Conservation (phyloP, 2,888 invertebrate species). For the Diogma glabrata region DNA sequence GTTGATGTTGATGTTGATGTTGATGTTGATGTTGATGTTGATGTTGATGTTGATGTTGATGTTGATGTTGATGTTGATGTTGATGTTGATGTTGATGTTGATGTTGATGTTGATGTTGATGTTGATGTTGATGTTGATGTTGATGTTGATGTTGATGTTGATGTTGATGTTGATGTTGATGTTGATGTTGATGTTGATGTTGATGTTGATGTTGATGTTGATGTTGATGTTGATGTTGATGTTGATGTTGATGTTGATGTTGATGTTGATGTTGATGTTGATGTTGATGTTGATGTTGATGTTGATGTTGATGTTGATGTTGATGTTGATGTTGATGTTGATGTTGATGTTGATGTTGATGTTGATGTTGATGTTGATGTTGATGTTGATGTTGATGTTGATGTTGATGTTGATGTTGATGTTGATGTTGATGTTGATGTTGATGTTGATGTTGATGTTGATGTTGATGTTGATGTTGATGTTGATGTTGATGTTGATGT, state of each 20-base stretch:
- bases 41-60: conserved; percentile 12
- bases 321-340: conserved; percentile 11
- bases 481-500: conserved; percentile 12
- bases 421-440: conserved; percentile 12
- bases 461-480: conserved; percentile 9
- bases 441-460: conserved; percentile 11
- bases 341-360: conserved; percentile 9
- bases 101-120: conserved; percentile 9
- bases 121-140: conserved; percentile 12
- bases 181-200: conserved; percentile 12
- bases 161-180: conserved; percentile 12
- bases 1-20: conserved; percentile 12
- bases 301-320: conserved; percentile 12
- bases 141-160: conserved; percentile 12
- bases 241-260: conserved; percentile 12
- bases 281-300: conserved; percentile 12
- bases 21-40: conserved; percentile 12
- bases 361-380: conserved; percentile 12
- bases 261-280: conserved; percentile 12
- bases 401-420: conserved; percentile 12
- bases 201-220: conserved; percentile 11
- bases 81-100: conserved; percentile 11
- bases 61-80: conserved; percentile 12
- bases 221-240: conserved; percentile 9
- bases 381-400: conserved; percentile 12